A percentile compares a stretch with the other conserved stretches of the same genome.
These are phyloP conservation scores for Ursus arctos DNA, from an alignment of 2,113 vertebrate species.

Conservation along the genomic window DNA sequence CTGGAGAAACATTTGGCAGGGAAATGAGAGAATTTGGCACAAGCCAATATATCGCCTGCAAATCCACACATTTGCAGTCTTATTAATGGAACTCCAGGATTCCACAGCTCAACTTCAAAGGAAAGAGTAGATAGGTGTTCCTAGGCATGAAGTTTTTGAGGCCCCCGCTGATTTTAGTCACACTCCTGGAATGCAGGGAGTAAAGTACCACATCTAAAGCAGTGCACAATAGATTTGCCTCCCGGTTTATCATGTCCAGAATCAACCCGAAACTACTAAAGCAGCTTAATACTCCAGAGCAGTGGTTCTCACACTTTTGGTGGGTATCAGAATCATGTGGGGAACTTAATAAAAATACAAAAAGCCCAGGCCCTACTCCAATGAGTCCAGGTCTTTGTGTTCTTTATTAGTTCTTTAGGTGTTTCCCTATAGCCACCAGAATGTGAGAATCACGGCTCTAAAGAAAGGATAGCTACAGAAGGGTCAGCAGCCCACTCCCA, in stretches of 20 bases:
- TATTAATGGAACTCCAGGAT: neutral
- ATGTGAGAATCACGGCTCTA: neutral
- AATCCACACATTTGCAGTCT: neutral
- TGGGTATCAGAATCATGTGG: neutral
- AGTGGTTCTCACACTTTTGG: neutral
- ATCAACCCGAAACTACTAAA: neutral
- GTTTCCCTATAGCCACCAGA: neutral
- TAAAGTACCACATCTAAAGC: neutral
- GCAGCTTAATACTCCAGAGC: neutral
- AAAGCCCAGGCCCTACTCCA: neutral
- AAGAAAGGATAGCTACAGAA: neutral
- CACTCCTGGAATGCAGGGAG: neutral
- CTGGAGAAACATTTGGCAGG: neutral
- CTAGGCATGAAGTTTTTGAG: neutral
- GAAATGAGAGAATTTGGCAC: slow-evolving; percentile 31
- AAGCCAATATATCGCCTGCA: neutral
- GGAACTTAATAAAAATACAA: neutral
- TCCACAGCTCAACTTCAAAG: neutral
- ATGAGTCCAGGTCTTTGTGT: neutral
- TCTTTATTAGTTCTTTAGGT: neutral
- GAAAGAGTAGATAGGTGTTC: neutral
- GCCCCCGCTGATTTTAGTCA: neutral
- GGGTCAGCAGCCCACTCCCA: neutral
- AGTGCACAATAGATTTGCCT: neutral
- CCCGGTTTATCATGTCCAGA: neutral